A percentile compares a stretch with the other conserved stretches of the same genome.
These are phyloP conservation scores for Steatornis caripensis DNA, from an alignment of 2,113 vertebrate species.

Conservation along the genomic window DNA sequence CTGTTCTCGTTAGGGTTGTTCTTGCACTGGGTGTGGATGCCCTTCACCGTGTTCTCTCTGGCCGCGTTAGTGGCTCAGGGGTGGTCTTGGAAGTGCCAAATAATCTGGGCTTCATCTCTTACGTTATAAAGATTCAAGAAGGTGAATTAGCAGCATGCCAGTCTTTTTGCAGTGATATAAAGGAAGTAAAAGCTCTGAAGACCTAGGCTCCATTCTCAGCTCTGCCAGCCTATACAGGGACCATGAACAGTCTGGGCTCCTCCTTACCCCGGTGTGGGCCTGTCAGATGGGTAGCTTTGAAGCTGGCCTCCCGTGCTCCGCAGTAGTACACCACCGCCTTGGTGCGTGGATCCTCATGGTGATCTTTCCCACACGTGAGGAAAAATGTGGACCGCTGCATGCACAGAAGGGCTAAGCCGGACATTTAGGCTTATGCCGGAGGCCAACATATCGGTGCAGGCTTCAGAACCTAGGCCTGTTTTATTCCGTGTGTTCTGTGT, in stretches of 20 bases:
- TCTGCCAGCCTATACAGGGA: not conserved
- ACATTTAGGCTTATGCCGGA: not conserved
- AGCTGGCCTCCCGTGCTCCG: not conserved
- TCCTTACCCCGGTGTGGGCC: not conserved
- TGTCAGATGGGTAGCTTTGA: not conserved
- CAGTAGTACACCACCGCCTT: not conserved
- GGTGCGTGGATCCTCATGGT: not conserved
- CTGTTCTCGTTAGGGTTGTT: not conserved
- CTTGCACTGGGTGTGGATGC: not conserved
- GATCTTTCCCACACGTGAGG: not conserved
- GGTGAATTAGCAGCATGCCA: not conserved
- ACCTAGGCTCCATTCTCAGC: not conserved
- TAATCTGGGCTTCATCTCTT: not conserved
- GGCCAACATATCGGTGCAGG: not conserved
- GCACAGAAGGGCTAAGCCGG: not conserved
- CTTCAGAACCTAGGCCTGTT: not conserved
- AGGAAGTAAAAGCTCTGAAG: not conserved
- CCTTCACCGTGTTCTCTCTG: not conserved
- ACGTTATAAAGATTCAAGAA: fast-evolving
- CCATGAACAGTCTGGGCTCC: not conserved
- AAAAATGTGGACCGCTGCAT: fast-evolving
- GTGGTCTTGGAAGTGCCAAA: not conserved
- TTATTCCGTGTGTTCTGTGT: not conserved
- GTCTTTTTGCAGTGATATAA: not conserved
- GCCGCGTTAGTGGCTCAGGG: not conserved